Conservation (phyloP, 92 coral and sea anemone genomes). For the Zoanthus gigantus region DNA sequence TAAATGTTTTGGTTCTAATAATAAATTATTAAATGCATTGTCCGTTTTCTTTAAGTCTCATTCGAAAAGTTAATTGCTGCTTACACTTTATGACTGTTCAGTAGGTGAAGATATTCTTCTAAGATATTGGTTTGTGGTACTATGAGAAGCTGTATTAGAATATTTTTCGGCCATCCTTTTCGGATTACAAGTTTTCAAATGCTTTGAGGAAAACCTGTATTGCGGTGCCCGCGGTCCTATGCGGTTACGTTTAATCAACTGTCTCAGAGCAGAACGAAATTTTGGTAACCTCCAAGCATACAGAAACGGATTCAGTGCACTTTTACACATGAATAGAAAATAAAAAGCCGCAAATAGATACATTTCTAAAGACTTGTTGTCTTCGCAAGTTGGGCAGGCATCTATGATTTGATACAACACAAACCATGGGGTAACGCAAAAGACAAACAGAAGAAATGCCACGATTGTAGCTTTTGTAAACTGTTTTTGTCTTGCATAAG, state of each 20-base stretch:
- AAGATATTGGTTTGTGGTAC: no score
- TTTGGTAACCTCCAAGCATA: conserved; percentile 85
- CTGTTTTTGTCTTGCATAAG: conserved; percentile 73
- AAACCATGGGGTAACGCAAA: conserved; percentile 85
- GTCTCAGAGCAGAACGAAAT: conserved; percentile 65
- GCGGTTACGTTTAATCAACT: conserved; percentile 17
- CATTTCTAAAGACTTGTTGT: conserved; percentile 72
- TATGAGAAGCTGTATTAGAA: no score
- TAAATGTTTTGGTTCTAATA: no score
- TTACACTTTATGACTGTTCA: no score
- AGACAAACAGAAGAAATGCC: conserved; percentile 63
- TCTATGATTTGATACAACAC: conserved; percentile 77
- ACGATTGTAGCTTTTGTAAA: conserved; percentile 71
- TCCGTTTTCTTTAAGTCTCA: no score
- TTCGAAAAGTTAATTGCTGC: no score
- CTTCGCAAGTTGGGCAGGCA: conserved; percentile 78
- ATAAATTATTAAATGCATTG: no score
- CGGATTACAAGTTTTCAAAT: no score
- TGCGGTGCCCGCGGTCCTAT: conserved; percentile 21
- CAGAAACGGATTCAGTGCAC: conserved; percentile 75
- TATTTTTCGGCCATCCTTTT: no score
- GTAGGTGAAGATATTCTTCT: no score
- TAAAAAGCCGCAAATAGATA: conserved; percentile 71
- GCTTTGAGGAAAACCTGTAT: background rate
- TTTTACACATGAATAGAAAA: conserved; percentile 74